phyloP scores from a whole-genome alignment of 2,113 vertebrate genomes.

The Ammodramus savannarum region DNA sequence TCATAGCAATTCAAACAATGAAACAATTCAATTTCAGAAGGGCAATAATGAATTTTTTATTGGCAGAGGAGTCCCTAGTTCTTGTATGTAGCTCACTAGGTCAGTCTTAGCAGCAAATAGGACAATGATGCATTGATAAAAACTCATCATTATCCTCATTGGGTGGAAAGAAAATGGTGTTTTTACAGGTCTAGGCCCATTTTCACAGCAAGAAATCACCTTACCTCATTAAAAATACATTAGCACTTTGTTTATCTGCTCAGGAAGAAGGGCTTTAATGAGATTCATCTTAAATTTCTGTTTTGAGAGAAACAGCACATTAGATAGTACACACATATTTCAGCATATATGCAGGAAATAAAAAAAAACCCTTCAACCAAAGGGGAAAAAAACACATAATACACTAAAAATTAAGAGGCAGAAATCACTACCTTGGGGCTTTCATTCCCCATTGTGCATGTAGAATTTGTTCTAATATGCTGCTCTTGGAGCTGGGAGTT shows the following conservation, averaged over 20 bases:
- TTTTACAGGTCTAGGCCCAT: slow-evolving; percentile 36
- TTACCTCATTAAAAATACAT: slow-evolving; percentile 56
- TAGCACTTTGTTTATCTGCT: slow-evolving; percentile 9
- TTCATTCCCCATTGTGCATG: background rate
- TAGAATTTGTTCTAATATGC: background rate
- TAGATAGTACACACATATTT: background rate
- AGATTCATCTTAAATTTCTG: slow-evolving; percentile 34
- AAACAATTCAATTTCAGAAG: background rate
- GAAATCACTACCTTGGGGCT: background rate
- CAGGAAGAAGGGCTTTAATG: slow-evolving; percentile 20
- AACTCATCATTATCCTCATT: background rate
- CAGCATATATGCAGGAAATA: background rate
- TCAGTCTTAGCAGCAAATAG: slow-evolving; percentile 17
- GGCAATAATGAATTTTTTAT: background rate
- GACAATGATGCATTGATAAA: slow-evolving; percentile 30
- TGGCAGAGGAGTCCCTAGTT: background rate
- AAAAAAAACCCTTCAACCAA: background rate
- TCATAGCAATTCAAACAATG: background rate
- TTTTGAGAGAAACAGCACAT: background rate
- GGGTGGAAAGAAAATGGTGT: background rate
- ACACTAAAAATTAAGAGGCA: background rate
- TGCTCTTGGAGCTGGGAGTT: background rate
- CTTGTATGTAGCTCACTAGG: slow-evolving; percentile 30
- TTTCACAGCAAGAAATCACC: slow-evolving; percentile 50
- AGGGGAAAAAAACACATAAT: background rate